Evolutionary conservation across 2,888 invertebrate species (phyloP), one percentile per base, ranked within the genome.

Genomic region (Cryptophagus acutangulus): DNA sequence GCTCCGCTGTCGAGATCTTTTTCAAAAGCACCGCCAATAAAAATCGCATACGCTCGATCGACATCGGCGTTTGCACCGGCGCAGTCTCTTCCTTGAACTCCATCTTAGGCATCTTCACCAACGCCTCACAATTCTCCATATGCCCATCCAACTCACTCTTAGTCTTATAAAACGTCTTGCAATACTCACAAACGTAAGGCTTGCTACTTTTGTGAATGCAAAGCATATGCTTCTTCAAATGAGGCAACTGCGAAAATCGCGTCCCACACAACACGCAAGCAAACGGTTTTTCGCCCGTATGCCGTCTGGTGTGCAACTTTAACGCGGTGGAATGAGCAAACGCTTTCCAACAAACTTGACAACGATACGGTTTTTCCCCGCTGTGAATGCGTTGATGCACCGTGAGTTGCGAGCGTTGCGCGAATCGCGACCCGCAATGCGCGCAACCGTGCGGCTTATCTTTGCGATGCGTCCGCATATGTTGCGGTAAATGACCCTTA

Each of bases 231-330:
- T 88, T 86, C 67, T 90, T 90, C 67, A 90, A 78, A 61, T 90
- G 90, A 0, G 90, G 87, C 40, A 90, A 67, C 62, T 90, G 90
- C 0, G 86, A 82, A 65, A 89, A 89, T 1, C 81, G 79, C 24
- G 81, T 75, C 24, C 80, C 79, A 58, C 87, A 87, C 54, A 83
- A 70, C 9, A 78, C 71, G 59, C 84, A 84, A 33, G 73, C 75
- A 63, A 89, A 89, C 0, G 90, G 90, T 55, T 87, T 85, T 63
- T 90, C 90, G 0, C 90, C 90, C 0, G 89, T 89, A 61, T 89
- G 89, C 9, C 85, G 75, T 29, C 89, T 74, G 6, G 85, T 84
- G 64, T 91, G 90, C 36, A 90, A 72, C 70, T 87, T 87, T 3
- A 90, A 71, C 0, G 88, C 89, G 9, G 87, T 89, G 1, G 88